Conservation (phyloP, 2,797 vertebrate species). For the Notolepis coatsorum region DNA sequence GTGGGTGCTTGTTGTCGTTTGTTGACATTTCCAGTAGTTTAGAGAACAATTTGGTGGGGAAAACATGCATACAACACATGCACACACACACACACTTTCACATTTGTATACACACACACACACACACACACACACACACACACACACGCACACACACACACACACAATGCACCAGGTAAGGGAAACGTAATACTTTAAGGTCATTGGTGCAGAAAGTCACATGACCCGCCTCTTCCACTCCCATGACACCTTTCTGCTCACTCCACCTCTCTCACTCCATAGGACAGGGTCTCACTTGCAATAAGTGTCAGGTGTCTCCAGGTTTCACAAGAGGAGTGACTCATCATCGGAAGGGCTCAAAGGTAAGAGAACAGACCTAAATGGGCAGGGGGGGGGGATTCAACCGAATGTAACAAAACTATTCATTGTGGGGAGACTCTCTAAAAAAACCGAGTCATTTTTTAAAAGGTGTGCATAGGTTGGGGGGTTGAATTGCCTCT, state of each 20-base stretch:
- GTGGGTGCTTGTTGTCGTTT: too few relatives aligned
- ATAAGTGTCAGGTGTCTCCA: constrained; percentile 71
- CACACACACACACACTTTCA: background rate
- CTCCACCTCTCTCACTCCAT: constrained; percentile 43
- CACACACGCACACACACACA: background rate
- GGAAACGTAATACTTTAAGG: constrained; percentile 42
- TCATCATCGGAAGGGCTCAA: constrained; percentile 61
- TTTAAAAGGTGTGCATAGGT: background rate
- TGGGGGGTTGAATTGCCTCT: background rate
- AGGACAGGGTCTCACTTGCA: constrained; percentile 38
- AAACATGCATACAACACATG: background rate
- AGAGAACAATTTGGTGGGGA: too few relatives aligned
- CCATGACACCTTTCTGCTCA: constrained; percentile 50
- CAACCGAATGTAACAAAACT: too few relatives aligned
- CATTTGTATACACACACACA: background rate
- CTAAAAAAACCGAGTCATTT: too few relatives aligned
- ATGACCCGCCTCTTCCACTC: constrained; percentile 61
- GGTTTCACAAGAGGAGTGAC: constrained; percentile 36
- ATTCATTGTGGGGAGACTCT: too few relatives aligned
- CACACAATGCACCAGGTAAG: constrained; percentile 52
- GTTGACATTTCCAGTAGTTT: too few relatives aligned
- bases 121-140: background rate
- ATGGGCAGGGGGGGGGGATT: too few relatives aligned
- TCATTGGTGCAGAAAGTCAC: constrained; percentile 68
- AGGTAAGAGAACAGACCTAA: constrained; percentile 66